Evolutionary conservation across 1,140 invertebrate genomes (phyloP), one percentile per base, ranked within the genome.

Genomic region (Bombus waltoni): DNA sequence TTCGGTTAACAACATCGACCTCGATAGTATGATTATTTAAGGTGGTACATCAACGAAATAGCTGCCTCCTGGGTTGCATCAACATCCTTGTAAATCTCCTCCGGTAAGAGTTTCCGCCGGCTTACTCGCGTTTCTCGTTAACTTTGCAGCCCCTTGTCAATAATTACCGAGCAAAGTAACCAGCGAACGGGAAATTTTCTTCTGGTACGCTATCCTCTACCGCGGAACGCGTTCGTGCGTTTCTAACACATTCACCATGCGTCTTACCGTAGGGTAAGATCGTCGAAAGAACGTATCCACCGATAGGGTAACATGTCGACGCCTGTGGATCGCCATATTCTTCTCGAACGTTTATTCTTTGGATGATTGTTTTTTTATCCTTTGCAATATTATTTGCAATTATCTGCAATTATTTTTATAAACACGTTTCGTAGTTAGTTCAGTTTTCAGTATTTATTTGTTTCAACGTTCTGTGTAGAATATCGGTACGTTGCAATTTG

Each of bases 51-150:
- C 81, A 53, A 57, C n/a, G 80, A 35, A 11, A 47, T 68, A 77
- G 62, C 62, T 38, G 57, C 22, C 15, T 66, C 1, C 18, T 35
- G 35, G n/a, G 35, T 44, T 84, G 35, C 83, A 80, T 70, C 82
- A 70, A 78, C 65, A 70, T 68, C 38, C 47, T 42, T 70, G 62
- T 70, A 70, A 83, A 83, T 83, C 82, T 78, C 22, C 76, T 78
- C 22, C 76, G 28, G 59, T 15, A 57, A 57, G 59, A 77, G 81
- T 53, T 53, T 62, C 53, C 42, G 25, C 9, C 53, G 70, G 70
- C 13, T 81, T n/a, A 71, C 32, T 32, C 15, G 59, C 44, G 22
- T 38, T 38, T 25, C 81, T 77, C 73, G 81, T 83, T 83, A 83
- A 83, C 81, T 68, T 77, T 47, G 73, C 35, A 40, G 35, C 18